phyloP scores from a whole-genome alignment of 2,888 invertebrate species.

The Bombylius major region DNA sequence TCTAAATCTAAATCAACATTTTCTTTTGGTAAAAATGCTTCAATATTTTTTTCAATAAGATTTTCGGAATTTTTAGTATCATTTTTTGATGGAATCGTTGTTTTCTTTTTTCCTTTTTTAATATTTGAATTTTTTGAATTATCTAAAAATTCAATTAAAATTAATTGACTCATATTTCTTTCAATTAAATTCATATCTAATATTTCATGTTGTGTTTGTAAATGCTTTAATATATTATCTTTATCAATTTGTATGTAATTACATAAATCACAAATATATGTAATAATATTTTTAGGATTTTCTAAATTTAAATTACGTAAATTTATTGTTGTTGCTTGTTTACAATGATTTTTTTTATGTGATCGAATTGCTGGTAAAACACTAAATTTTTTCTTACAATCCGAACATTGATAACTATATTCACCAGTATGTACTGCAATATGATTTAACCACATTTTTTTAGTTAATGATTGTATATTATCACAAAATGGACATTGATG shows the following conservation, averaged over 20 bases:
- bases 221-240: constrained; percentile 49
- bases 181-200: background rate
- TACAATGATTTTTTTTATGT: constrained; percentile 14
- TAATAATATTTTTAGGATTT: constrained; percentile 21
- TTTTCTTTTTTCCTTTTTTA: background rate
- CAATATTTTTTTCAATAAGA: background rate
- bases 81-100: constrained; percentile 7
- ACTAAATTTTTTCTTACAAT: constrained; percentile 35
- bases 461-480: constrained; percentile 15
- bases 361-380: constrained; percentile 6
- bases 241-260: constrained; percentile 57
- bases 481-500: constrained; percentile 28
- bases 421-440: constrained; percentile 68
- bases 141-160: background rate
- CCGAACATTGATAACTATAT: constrained; percentile 51
- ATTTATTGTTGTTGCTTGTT: background rate
- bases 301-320: background rate
- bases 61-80: background rate
- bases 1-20: constrained; percentile 9
- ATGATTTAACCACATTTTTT: constrained; percentile 45
- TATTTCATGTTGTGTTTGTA: constrained; percentile 29
- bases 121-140: background rate
- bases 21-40: constrained; percentile 6
- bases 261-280: constrained; percentile 58
- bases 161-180: background rate